Conservation (phyloP, 2,797 vertebrate species). For the Myotis pilosus region DNA sequence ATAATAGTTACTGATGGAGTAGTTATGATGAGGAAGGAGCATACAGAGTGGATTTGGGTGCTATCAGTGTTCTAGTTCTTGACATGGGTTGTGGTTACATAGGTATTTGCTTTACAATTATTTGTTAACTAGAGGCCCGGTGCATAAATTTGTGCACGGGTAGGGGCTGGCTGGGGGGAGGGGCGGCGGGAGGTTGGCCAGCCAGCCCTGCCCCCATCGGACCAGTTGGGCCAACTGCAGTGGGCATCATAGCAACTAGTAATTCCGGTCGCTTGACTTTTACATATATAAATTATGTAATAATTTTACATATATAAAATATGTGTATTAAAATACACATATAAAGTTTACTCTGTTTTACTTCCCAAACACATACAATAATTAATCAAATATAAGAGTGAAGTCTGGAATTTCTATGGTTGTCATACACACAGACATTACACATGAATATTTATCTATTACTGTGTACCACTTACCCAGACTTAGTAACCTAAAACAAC, state of each 20-base stretch:
- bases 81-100: background rate
- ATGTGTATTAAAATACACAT: background rate
- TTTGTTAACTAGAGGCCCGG: background rate
- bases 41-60: background rate
- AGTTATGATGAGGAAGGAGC: background rate
- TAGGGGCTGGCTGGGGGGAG: no score
- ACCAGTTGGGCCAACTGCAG: no score
- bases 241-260: no score
- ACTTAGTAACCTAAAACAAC: background rate
- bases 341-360: background rate
- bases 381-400: background rate
- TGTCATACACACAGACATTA: background rate
- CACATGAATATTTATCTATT: background rate
- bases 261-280: no score
- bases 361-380: background rate
- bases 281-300: background rate
- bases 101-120: background rate
- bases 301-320: background rate
- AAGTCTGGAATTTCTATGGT: background rate
- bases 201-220: no score
- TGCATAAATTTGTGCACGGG: no score
- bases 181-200: no score
- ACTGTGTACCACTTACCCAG: background rate
- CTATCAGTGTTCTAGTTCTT: background rate
- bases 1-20: background rate